phyloP scores from a whole-genome alignment of 2,113 vertebrate species.

The Anguilla japonica region DNA sequence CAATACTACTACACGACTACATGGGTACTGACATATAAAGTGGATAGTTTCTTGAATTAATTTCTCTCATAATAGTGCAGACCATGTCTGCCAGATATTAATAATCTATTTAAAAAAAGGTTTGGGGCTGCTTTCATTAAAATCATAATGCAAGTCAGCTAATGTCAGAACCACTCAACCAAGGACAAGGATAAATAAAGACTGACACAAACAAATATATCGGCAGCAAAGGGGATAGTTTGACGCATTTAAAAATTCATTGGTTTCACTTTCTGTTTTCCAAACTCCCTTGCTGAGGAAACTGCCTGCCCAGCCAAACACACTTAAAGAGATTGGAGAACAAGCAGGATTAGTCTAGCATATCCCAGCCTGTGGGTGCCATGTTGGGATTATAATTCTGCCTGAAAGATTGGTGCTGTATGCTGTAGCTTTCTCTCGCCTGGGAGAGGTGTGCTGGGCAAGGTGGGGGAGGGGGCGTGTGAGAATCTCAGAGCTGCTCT shows the following conservation, averaged over 20 bases:
- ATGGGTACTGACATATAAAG: neutral
- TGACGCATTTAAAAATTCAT: neutral
- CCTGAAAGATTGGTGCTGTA: slow-evolving; percentile 42
- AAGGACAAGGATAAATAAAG: neutral
- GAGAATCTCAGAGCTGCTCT: neutral
- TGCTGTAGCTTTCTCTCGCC: slow-evolving; percentile 44
- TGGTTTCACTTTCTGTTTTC: neutral
- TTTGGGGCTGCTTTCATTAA: neutral
- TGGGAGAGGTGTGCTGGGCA: slow-evolving; percentile 46
- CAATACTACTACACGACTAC: neutral
- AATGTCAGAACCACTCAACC: neutral
- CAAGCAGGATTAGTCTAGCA: slow-evolving; percentile 63
- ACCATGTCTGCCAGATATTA: too few relatives aligned
- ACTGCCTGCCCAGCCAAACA: neutral
- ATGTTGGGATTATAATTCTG: slow-evolving; percentile 57
- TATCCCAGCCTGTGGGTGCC: slow-evolving; percentile 56
- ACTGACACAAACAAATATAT: neutral
- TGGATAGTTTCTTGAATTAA: too few relatives aligned
- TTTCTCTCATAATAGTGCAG: too few relatives aligned
- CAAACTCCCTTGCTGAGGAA: neutral
- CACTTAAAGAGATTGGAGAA: slow-evolving; percentile 57
- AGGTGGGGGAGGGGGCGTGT: slow-evolving; percentile 10
- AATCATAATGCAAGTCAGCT: neutral
- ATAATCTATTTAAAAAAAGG: too few relatives aligned
- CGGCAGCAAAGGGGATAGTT: neutral